Conservation (phyloP, 2,888 invertebrate species). For the Ernsta delagoae region DNA sequence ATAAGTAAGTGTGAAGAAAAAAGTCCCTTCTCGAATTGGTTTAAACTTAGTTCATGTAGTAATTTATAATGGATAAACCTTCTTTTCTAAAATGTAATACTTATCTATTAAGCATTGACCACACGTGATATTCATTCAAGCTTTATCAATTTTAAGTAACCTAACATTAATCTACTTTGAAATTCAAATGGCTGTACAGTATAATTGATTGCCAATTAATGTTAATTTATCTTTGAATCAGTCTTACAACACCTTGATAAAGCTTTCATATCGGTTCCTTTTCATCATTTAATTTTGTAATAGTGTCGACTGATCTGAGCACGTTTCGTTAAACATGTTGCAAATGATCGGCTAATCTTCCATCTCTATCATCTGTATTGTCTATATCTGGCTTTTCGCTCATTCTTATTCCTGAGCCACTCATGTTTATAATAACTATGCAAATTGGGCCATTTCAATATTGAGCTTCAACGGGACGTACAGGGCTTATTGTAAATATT, state of each 20-base stretch:
- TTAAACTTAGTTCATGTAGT: too few relatives aligned
- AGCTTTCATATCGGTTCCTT: slow-evolving; percentile 11
- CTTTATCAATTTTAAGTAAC: slow-evolving; percentile 16
- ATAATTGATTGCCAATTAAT: slow-evolving; percentile 16
- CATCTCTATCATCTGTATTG: slow-evolving; percentile 39
- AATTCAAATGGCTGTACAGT: slow-evolving; percentile 33
- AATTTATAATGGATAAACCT: too few relatives aligned
- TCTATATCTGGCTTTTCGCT: slow-evolving; percentile 49
- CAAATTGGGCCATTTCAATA: slow-evolving; percentile 77
- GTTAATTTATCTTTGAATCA: slow-evolving; percentile 12
- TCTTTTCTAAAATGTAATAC: neutral
- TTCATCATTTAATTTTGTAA: neutral
- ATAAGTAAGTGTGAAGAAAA: too few relatives aligned
- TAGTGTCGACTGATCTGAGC: slow-evolving; percentile 1
- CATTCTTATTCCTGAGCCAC: slow-evolving; percentile 54
- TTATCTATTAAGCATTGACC: slow-evolving; percentile 7
- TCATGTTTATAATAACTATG: slow-evolving; percentile 77
- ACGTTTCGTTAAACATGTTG: slow-evolving; percentile 26
- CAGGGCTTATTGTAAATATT: slow-evolving; percentile 61
- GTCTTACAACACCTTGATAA: slow-evolving; percentile 10
- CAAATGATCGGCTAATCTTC: slow-evolving; percentile 33
- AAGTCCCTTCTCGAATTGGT: too few relatives aligned
- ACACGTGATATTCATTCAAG: slow-evolving; percentile 12
- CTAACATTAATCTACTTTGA: slow-evolving; percentile 31
- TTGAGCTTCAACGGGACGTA: slow-evolving; percentile 65